These are phyloP conservation scores for Hirtodrosophila duncani DNA, from an alignment of 2,888 invertebrate species.

Conservation along the genomic window DNA sequence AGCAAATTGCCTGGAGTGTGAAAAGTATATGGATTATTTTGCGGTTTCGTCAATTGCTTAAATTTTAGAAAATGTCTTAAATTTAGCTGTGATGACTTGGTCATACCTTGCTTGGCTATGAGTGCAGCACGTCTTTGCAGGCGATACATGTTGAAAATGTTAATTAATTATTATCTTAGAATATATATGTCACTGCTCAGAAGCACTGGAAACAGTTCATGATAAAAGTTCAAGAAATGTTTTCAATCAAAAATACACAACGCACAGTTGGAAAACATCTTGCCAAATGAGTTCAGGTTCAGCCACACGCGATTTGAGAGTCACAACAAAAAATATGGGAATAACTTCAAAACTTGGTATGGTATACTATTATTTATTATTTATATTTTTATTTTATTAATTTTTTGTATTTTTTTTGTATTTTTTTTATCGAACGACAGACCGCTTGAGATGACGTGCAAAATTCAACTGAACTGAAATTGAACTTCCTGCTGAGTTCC, in stretches of 20 bases:
- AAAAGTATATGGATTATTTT: slow-evolving; percentile 20
- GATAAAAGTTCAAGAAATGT: slow-evolving; percentile 19
- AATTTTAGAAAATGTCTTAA: slow-evolving; percentile 14
- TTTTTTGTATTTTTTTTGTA: no score
- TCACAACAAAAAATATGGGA: slow-evolving; percentile 13
- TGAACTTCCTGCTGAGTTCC: slow-evolving; percentile 64
- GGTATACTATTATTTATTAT: no score
- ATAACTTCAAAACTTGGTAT: slow-evolving; percentile 27
- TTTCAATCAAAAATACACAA: no score
- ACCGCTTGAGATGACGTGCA: slow-evolving; percentile 73
- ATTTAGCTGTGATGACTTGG: not conserved
- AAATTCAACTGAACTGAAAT: slow-evolving; percentile 70
- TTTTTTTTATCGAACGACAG: slow-evolving; percentile 10
- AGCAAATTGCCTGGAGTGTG: slow-evolving; percentile 4
- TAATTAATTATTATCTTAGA: slow-evolving; percentile 1
- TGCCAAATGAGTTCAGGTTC: no score
- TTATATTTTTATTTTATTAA: no score
- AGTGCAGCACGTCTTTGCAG: slow-evolving; percentile 74
- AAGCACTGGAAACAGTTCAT: slow-evolving; percentile 54
- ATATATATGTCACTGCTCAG: not conserved
- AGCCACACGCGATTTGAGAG: slow-evolving; percentile 23
- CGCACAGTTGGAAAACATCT: no score
- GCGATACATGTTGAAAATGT: slow-evolving; percentile 73
- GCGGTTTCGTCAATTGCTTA: slow-evolving; percentile 15
- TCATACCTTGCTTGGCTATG: slow-evolving; percentile 76